A percentile compares a stretch with the other conserved stretches of the same genome.
Evolutionary conservation across 1,140 invertebrate genomes (phyloP).

Genomic region (Drosophila chauvacae): DNA sequence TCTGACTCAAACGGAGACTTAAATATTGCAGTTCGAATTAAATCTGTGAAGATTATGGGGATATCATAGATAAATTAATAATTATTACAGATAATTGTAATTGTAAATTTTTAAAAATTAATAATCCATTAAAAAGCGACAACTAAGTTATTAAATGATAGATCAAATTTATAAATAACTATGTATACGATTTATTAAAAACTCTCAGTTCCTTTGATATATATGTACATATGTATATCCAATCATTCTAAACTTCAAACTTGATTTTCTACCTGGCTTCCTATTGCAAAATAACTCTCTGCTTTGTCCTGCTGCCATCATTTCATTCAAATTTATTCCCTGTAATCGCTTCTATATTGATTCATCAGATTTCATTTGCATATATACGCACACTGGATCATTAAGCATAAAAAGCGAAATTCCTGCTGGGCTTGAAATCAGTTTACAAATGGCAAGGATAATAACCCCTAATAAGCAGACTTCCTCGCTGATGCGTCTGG

Average conservation of each 20-base stretch:
- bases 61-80: too few relatives aligned
- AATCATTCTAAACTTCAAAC: neutral
- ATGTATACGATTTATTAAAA: neutral
- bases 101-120: neutral
- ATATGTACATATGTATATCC: neutral
- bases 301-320: neutral
- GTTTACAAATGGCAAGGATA: slow-evolving; percentile 82
- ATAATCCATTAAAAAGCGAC: too few relatives aligned
- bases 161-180: neutral
- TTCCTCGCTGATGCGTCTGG: slow-evolving; percentile 56
- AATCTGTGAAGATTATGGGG: neutral
- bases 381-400: slow-evolving; percentile 27
- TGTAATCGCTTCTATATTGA: slow-evolving; percentile 12
- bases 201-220: neutral
- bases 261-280: neutral
- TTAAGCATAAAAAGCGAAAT: slow-evolving; percentile 58
- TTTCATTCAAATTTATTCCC: slow-evolving; percentile 15
- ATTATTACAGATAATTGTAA: neutral
- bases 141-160: neutral
- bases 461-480: slow-evolving; percentile 79
- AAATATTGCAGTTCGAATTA: neutral
- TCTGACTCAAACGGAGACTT: slow-evolving; percentile 4
- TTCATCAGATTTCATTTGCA: slow-evolving; percentile 22
- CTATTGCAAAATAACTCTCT: neutral
- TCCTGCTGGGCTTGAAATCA: slow-evolving; percentile 66